Percentiles rank a stretch among this genome's conserved stretches.
These are phyloP conservation scores for Teleogryllus oceanicus DNA, from an alignment of 2,888 invertebrate species.

Conservation along the genomic window DNA sequence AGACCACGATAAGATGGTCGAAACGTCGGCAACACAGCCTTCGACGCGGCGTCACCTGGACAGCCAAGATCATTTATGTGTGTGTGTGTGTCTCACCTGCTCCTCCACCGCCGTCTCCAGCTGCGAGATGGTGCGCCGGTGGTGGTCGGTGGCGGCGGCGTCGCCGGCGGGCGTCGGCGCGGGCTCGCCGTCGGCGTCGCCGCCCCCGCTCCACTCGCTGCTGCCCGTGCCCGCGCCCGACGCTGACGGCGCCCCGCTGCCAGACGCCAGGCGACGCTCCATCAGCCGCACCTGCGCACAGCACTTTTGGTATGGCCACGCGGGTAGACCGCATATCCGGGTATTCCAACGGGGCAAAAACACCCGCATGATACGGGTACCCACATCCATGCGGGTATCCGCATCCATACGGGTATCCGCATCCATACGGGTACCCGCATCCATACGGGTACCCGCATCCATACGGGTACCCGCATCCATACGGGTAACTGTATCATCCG, in stretches of 20 bases:
- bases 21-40: too few relatives aligned
- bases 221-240: too few relatives aligned
- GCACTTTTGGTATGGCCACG: not conserved
- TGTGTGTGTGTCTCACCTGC: slow-evolving; percentile 56
- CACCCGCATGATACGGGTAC: too few relatives aligned
- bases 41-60: too few relatives aligned
- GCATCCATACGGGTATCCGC: not conserved
- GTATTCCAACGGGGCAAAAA: too few relatives aligned
- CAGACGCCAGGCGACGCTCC: slow-evolving; percentile 49
- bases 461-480: not conserved
- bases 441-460: not conserved
- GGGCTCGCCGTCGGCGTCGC: slow-evolving; percentile 41
- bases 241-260: slow-evolving; percentile 43
- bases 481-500: too few relatives aligned
- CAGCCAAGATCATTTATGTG: too few relatives aligned
- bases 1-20: too few relatives aligned
- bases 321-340: too few relatives aligned
- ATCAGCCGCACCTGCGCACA: slow-evolving; percentile 49
- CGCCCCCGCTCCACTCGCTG: slow-evolving; percentile 37
- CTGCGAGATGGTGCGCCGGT: slow-evolving; percentile 59
- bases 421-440: not conserved
- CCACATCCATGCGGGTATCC: too few relatives aligned
- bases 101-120: slow-evolving; percentile 82
- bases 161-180: not conserved
- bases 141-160: slow-evolving; percentile 38